Base-by-base conservation (phyloP, 2,797 vertebrate genomes). In the Chelon auratus region DNA sequence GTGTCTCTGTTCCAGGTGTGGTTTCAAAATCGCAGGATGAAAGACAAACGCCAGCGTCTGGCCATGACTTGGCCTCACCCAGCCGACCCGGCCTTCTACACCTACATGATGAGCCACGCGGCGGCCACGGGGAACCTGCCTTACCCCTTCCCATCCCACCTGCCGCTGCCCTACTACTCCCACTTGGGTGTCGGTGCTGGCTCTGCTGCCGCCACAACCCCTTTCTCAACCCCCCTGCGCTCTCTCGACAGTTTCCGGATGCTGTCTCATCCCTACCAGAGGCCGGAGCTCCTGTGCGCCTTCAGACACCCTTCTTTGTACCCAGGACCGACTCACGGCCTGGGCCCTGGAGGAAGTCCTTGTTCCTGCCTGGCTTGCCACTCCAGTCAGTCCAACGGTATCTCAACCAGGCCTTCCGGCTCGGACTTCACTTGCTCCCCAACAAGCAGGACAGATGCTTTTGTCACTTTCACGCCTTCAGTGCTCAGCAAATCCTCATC, bases 21-120 rank as follows among this genome's bases (percentile, higher is more conserved):
- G 98, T 99, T 99, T 94, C 97, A 99, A 94, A 99, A 99, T 94
- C 96, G 98, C 70, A 93, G 98, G 84, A 99, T 99, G 98, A 99
- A 99, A 92, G 98, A 99, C 93, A 99, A 99, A 84, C 87, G 97
- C 51, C 97, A 99, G 91, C 95, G 98, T 33, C 91, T 99, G 84
- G 98, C 97, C 60, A 98, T 99, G 97, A 97, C 97, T 26, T 99
- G 97, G 98, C 97, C 97, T 71, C 98, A 99, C 86, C 98, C 98
- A 0, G 97, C 98, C 0, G 98, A 99, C 84, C 98, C 98, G 48
- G 97, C 97, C 68, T 99, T 99, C 89, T 99, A 99, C 87, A 98
- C 96, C 63, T 99, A 99, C 92, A 99, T 99, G 98, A 97, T 99
- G 97, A 98, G 96, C 93, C 98, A 99, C 82, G 97, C 98, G 0